Evolutionary conservation across 2,113 vertebrate species (phyloP).

Genomic region (Hirundichthys speculiger): DNA sequence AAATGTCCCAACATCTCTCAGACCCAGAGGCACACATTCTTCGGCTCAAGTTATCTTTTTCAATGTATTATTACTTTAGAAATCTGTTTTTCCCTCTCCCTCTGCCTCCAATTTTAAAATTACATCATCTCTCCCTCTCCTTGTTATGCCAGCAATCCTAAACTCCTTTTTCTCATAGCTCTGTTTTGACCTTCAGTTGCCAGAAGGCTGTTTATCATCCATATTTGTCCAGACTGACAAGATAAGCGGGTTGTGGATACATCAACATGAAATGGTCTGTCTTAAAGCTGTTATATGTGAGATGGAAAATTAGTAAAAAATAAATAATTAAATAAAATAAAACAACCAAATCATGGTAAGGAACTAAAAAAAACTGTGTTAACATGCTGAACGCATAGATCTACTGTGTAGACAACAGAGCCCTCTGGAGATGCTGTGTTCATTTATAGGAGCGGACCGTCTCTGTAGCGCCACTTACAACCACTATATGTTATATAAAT

Average conservation of each 20-base stretch:
- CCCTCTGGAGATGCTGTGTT: no score
- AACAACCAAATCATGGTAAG: no score
- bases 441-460: no score
- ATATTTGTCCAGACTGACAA: conserved; percentile 72
- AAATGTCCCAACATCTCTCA: not conserved
- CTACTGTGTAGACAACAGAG: no score
- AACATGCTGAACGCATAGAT: no score
- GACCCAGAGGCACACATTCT: not conserved
- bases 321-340: no score
- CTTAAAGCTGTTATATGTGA: not conserved
- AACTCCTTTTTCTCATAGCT: conserved; percentile 31
- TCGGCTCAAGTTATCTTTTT: conserved; percentile 54
- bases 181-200: conserved; percentile 71
- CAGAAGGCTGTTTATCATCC: conserved; percentile 55
- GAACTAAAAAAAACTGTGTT: no score
- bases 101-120: conserved; percentile 19
- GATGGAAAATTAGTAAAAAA: not conserved
- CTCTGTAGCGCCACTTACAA: no score
- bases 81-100: conserved; percentile 26
- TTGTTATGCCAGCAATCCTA: conserved; percentile 12
- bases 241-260: conserved; percentile 66
- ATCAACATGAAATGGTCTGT: conserved; percentile 63
- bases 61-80: conserved; percentile 68
- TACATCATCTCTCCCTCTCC: conserved; percentile 26
- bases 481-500: no score